A percentile compares a stretch with the other conserved stretches of the same genome.
phyloP scores from a whole-genome alignment of 2,113 vertebrate genomes.

The Oreotrochilus melanogaster region DNA sequence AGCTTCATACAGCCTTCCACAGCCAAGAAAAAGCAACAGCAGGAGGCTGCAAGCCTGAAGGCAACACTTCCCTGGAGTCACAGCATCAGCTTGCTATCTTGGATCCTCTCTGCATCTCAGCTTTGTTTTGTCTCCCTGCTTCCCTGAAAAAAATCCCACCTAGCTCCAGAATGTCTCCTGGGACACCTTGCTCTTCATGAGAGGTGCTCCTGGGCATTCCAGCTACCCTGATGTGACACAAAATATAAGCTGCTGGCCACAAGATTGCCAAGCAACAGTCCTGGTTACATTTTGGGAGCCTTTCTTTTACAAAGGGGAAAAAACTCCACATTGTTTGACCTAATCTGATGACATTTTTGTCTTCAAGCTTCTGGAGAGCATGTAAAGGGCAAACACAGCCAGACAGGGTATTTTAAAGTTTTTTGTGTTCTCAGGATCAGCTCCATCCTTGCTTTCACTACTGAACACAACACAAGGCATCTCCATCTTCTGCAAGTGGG shows the following conservation, averaged over 20 bases:
- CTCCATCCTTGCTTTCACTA: neutral
- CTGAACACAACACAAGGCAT: neutral
- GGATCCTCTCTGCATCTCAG: neutral
- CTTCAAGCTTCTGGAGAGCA: neutral
- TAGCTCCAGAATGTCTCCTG: neutral
- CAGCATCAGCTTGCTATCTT: neutral
- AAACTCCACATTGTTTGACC: neutral
- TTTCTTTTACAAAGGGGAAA: neutral
- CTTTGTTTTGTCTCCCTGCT: neutral
- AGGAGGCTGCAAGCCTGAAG: neutral
- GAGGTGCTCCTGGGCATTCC: neutral
- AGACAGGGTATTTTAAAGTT: neutral
- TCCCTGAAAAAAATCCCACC: neutral
- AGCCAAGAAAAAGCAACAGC: rapidly evolving
- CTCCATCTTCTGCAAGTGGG: neutral
- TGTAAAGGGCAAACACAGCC: neutral
- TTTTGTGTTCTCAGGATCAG: neutral
- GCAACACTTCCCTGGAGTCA: neutral
- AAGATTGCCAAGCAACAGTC: neutral
- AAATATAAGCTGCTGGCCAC: neutral
- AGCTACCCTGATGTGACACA: neutral
- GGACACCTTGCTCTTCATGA: rapidly evolving
- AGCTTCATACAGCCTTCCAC: neutral
- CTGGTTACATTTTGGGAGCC: neutral
- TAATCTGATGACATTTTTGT: neutral